Evolutionary conservation across 1,140 invertebrate species (phyloP), one percentile per base, ranked within the genome.

Genomic region (Atta texana): DNA sequence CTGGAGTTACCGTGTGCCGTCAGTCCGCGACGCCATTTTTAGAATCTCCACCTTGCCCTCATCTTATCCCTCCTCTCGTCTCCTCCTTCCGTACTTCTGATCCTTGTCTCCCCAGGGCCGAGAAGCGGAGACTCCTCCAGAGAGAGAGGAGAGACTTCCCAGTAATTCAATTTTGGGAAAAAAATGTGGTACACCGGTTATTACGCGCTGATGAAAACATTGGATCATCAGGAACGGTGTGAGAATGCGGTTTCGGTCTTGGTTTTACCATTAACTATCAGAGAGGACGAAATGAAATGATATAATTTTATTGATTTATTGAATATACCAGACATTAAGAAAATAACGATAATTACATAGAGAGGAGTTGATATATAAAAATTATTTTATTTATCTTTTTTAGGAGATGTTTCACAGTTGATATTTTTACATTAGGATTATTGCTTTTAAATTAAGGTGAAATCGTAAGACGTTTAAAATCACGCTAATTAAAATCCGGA

Each of bases 201-300:
- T 86, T 89, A 61, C 88, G 74, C 66, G 39, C 44, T 89, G 86
- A 89, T 89, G 88, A 90, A 91, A 90, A 87, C 89, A 84, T 87
- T 82, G 87, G 80, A 49, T 28, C 55, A 69, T 74, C 55, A 31
- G 39, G 55, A 55, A 84, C 80, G 55, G 55, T 75, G 55, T 74
- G 55, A 84, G 69, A 74, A 84, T 74, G 55, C 24, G 68, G 80
- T 84, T 84, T 84, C 39, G 31, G n/a, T 49, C 69, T 82, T 75
- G 34, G 18, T 63, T 82, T 72, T 49, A 74, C 69, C 80, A 12
- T 21, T 34, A 51, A 12, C 34, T 24, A 31, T 74, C 68, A 12
- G 34, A 61, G 59, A 16, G 10, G 16, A 74, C 49, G 10, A 69
- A 69, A 84, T 61, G 55, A 61, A 74, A 18, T 53, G 16, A 59